Evolutionary conservation across 1,140 invertebrate species (phyloP).

Genomic region (Pseudomyrmex concolor): DNA sequence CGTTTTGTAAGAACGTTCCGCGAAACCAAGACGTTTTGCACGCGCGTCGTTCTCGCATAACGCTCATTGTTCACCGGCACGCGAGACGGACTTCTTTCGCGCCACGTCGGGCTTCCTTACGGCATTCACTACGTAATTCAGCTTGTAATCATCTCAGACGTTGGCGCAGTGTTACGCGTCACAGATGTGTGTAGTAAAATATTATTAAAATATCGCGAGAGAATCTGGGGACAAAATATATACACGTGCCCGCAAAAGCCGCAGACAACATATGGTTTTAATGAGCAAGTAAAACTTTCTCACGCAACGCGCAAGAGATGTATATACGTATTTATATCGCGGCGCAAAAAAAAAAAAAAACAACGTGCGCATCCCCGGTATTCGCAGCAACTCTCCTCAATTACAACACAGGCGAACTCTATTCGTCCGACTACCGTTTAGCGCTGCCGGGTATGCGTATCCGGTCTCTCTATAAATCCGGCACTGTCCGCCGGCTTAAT

Average conservation of each 20-base stretch:
- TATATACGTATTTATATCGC: not conserved
- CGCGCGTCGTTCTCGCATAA: slow-evolving; percentile 38
- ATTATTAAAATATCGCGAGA: slow-evolving; percentile 64
- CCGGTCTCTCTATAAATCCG: slow-evolving; percentile 80
- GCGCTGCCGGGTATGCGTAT: slow-evolving; percentile 77
- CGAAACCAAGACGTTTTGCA: slow-evolving; percentile 53
- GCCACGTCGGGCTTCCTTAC: not conserved
- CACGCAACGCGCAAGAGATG: not conserved
- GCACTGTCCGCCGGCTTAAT: slow-evolving; percentile 80
- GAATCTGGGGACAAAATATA: slow-evolving; percentile 32
- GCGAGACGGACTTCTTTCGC: slow-evolving; percentile 43
- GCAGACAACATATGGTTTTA: too few species aligned
- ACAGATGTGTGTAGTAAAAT: slow-evolving; percentile 69
- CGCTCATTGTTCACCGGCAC: slow-evolving; percentile 66
- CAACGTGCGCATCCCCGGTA: slow-evolving; percentile 12
- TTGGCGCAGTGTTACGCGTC: slow-evolving; percentile 62
- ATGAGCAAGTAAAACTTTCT: slow-evolving; percentile 15
- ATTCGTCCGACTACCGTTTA: slow-evolving; percentile 82
- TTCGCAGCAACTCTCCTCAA: slow-evolving; percentile 82
- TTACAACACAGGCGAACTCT: slow-evolving; percentile 79
- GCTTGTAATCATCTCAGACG: slow-evolving; percentile 64
- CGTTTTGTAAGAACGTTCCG: slow-evolving; percentile 10
- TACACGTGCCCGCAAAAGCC: too few species aligned
- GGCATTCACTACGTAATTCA: slow-evolving; percentile 60
- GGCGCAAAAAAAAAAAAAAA: slow-evolving; percentile 15